Base-by-base conservation (phyloP, 2,888 invertebrate species). In the Lasioglossum lativentre region DNA sequence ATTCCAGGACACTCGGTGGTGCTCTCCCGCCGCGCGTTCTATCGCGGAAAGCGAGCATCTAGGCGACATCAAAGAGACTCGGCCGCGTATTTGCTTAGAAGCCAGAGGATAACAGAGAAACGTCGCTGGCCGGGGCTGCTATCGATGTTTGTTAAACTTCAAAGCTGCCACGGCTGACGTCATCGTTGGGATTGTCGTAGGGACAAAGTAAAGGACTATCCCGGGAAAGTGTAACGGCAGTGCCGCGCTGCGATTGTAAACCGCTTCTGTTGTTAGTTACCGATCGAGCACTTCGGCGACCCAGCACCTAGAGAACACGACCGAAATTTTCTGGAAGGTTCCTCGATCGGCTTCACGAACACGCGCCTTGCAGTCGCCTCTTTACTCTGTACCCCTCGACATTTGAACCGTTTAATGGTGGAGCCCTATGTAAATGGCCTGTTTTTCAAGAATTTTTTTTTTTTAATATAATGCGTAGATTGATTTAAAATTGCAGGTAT, bases 61-160 rank as follows among this genome's bases (percentile, higher is more conserved):
- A 66, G 77, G 63, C 68, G 77, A 85, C 85, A 47, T 86, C 85
- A 84, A 85, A 85, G 85, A 63, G 70, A 23, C n/a, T 47, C 47
- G 16, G 19, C 34, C 68, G 74, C 74, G 80, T 85, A 76, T 85
- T 85, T 84, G 85, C 80, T 85, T 85, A 71, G 80, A 85, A 71
- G 77, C 70, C 68, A 40, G 73, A 80, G 86, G 81, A 86, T 85
- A 85, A 86, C 86, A 52, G 86, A 85, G 84, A 71, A 72, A 71
- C 81, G 68, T 81, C 74, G 86, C 74, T 71, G 70, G 77, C n/a
- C 80, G 42, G 42, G 81, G 71, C 81, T 82, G 66, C 75, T 88
- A 89, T 88, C 88, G 80, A 73, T 84, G 86, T 86, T 88, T 81
- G 82, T 75, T 80, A 72, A 77, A 79, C 81, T 86, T 88, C 83